phyloP scores from a whole-genome alignment of 2,888 invertebrate genomes.

The Pemphredon lugubris region DNA sequence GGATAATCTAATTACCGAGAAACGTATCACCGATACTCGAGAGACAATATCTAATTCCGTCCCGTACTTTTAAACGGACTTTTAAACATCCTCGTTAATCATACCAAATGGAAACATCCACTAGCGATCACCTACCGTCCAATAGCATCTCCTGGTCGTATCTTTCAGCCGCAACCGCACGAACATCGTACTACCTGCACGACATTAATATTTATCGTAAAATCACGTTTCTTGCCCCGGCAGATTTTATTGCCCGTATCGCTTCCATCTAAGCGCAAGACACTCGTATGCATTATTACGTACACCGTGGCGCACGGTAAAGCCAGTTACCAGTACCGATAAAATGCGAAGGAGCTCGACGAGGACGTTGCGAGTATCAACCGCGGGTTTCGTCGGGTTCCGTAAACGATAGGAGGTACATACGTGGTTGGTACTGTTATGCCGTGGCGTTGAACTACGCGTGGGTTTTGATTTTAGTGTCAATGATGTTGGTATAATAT shows the following conservation, averaged over 20 bases:
- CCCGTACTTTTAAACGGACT: too few species aligned
- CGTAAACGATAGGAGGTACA: neutral
- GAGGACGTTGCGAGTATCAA: conserved; percentile 44
- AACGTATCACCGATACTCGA: too few species aligned
- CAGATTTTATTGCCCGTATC: conserved; percentile 56
- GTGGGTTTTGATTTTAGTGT: too few species aligned
- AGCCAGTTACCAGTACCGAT: too few species aligned
- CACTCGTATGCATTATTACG: conserved; percentile 59
- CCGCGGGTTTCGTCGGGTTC: conserved; percentile 16
- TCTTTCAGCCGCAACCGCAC: conserved; percentile 11
- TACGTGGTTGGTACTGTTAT: too few species aligned
- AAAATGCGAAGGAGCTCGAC: conserved; percentile 41
- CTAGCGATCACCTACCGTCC: neutral
- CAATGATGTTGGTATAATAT: too few species aligned
- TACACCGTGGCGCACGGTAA: conserved; percentile 22
- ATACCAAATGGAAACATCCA: conserved; percentile 7
- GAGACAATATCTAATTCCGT: too few species aligned
- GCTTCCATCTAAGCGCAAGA: conserved; percentile 38
- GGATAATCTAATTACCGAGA: too few species aligned
- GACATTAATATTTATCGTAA: conserved; percentile 58
- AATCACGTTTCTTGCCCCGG: conserved; percentile 51
- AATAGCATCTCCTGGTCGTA: neutral
- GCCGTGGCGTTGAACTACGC: too few species aligned
- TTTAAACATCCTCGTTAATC: conserved; percentile 9
- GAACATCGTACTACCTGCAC: conserved; percentile 14